Evolutionary conservation across 2,797 vertebrate species (phyloP), one percentile per base, ranked within the genome.

Genomic region (Chloroceryle amazona): DNA sequence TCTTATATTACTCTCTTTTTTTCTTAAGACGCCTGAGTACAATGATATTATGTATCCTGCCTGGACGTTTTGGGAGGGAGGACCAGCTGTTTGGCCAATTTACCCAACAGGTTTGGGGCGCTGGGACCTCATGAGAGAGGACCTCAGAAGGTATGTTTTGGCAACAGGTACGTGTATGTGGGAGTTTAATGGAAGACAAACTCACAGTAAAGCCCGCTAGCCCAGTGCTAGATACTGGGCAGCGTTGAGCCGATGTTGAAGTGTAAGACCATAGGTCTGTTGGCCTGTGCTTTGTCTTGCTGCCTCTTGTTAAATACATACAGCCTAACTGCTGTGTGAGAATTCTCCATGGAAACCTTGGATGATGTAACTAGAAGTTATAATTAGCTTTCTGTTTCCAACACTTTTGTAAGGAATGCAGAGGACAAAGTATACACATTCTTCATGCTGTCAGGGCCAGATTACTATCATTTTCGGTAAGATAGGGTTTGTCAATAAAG

Each of bases 41-140:
- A 97, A 97, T 86, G 99, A 99, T 95, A 99, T 99, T 96, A 99
- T 99, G 99, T 99, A 99, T 87, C 99, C 99, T 54, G 99, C 99
- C 2, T 99, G 99, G 99, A 99, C 99, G 0, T 99, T 99, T 92
- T 99, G 99, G 99, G 99, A 99, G 98, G 99, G 99, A 11, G 99
- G 99, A 22, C 99, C 99, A 6, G 99, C 99, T 28, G 99, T 99
- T 93, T 99, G 99, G 99, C 99, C 99, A 61, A 99, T 99, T 94
- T 99, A 99, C 90, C 99, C 99, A 44, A 99, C 99, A 15, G 99
- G 99, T 81, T 98, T 99, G 79, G 99, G 99, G 39, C 98, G 99
- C 86, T 99, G 99, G 99, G 99, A 99, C 92, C 98, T 99, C 76
- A 99, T 99, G 99, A 99, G 99, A 96, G 98, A 99, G 26, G 99